Evolutionary conservation across 2,888 invertebrate species (phyloP).

Genomic region (Sthenelais limicola): DNA sequence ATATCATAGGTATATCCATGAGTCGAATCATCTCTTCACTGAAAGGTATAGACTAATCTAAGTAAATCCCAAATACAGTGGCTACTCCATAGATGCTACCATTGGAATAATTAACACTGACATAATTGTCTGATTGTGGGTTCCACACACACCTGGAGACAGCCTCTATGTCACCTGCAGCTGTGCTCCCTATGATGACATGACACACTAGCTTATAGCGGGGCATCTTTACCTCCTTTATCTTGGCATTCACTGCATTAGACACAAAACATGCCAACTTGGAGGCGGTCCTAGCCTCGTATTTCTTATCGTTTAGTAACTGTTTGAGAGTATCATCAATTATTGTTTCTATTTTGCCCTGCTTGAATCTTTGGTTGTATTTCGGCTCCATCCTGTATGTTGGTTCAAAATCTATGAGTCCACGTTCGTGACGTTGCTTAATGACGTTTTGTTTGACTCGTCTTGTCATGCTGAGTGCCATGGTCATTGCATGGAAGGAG

Average conservation of each 20-base stretch:
- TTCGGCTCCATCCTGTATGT: constrained; percentile 11
- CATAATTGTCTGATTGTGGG: constrained; percentile 5
- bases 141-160: constrained; percentile 30
- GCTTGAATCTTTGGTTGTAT: background rate
- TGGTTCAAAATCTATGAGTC: background rate
- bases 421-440: background rate
- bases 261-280: background rate
- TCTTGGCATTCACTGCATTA: background rate
- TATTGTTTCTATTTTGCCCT: background rate
- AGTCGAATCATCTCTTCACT: too few relatives aligned
- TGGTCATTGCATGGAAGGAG: constrained; percentile 6
- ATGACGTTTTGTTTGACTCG: constrained; percentile 5
- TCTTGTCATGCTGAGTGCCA: constrained; percentile 7
- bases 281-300: background rate
- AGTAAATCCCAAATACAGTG: constrained; percentile 12
- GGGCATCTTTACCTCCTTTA: constrained; percentile 20
- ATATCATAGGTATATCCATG: too few relatives aligned
- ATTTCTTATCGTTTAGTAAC: constrained; percentile 5
- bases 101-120: constrained; percentile 3
- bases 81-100: constrained; percentile 3
- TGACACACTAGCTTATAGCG: constrained; percentile 21
- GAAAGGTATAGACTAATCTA: constrained; percentile 4
- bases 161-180: background rate
- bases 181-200: background rate
- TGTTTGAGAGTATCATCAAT: background rate